Evolutionary conservation across 2,113 vertebrate species (phyloP), one percentile per base, ranked within the genome.

Genomic region (Menidia beryllina): DNA sequence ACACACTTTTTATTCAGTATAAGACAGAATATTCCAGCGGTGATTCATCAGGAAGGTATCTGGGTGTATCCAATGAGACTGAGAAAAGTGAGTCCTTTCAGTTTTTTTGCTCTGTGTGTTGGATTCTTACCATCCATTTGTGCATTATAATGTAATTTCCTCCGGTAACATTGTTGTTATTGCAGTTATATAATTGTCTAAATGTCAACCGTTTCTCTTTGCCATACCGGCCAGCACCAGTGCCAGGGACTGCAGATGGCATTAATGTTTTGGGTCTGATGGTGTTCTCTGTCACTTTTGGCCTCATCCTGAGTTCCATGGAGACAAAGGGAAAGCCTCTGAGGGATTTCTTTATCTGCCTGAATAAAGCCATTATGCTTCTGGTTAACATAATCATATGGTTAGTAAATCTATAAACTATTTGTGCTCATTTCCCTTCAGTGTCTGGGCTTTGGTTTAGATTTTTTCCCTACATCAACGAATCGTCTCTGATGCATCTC

Each of bases 311-410:
- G 30, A 95, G 96, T 39, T 95, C 90, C 79, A 96, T 98, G 96
- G 95, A 95, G 74, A 17, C 26, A 84, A 93, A 94, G 79, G 95
- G 95, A 49, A 93, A 93, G 45, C 92, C 94, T 59, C 90, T 97
- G 71, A 91, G 92, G 87, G 96, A 96, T 75, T 96, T 98, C 84
- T 97, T 98, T 61, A 91, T 95, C 89, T 93, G 95, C 85, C 93
- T 97, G 89, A 98, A 97, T 78, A 93, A 96, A 83, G 95, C 94
- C 82, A 95, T 96, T 74, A 94, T 98, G 95, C 93, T 89, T 61
- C 92, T 98, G 81, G 95, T 97, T 82, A 47, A 15, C 45, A 34
- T 66, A 4, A 68, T 62, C 7, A 66, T 85, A 23, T 85, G 79
- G 75, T 82, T 65, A 56, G 67, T 19, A 58, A 7, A 5, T 5